phyloP scores from a whole-genome alignment of 1,140 invertebrate genomes.

The Atta colombica region DNA sequence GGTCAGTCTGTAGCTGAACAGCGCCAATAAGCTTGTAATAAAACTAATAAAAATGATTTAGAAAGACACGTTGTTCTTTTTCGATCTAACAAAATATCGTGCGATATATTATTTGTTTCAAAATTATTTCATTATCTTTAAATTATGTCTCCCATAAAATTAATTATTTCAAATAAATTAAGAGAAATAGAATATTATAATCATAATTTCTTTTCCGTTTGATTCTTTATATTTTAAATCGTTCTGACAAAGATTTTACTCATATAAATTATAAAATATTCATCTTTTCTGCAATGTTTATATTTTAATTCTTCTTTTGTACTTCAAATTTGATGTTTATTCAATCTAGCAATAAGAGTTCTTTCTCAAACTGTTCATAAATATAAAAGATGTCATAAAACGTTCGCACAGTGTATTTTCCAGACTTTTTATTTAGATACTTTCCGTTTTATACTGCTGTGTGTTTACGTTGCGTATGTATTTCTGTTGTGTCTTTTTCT shows the following conservation, averaged over 20 bases:
- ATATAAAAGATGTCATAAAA: not conserved
- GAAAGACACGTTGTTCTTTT: not conserved
- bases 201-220: not conserved
- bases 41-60: not conserved
- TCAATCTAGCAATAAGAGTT: not conserved
- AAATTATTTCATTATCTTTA: not conserved
- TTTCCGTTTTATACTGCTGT: not conserved
- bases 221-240: not conserved
- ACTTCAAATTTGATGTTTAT: conserved; percentile 5
- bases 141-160: not conserved
- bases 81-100: not conserved
- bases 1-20: conserved; percentile 48
- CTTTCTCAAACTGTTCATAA: not conserved
- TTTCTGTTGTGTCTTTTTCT: not conserved
- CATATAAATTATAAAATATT: not conserved
- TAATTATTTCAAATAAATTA: not conserved
- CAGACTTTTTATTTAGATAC: not conserved
- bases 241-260: not conserved
- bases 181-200: not conserved
- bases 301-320: not conserved
- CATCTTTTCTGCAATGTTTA: not conserved
- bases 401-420: not conserved
- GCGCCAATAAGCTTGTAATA: not conserved
- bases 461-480: not conserved
- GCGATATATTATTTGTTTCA: not conserved